Percentiles rank a stretch among this genome's conserved stretches.
These are phyloP conservation scores for Tiliacea aurago DNA, from an alignment of 2,888 invertebrate species.

Conservation along the genomic window DNA sequence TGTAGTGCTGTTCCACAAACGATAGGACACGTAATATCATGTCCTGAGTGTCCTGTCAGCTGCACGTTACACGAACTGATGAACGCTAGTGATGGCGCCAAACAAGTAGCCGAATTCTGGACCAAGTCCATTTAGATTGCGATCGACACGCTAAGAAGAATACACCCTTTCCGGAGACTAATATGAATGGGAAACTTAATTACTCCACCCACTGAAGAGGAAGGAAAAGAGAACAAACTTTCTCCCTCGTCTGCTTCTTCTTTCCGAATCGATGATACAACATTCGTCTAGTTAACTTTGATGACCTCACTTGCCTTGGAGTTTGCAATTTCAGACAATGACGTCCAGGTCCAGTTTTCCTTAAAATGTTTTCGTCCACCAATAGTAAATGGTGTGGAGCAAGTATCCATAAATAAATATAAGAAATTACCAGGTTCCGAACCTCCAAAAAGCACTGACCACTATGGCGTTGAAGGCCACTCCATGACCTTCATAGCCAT, in stretches of 20 bases:
- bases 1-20: too few species aligned
- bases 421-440: neutral
- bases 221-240: neutral
- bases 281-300: neutral
- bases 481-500: slow-evolving; percentile 9
- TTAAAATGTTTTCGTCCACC: neutral
- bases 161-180: neutral
- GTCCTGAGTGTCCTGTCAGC: too few species aligned
- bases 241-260: neutral
- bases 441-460: neutral
- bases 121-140: too few species aligned
- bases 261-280: neutral
- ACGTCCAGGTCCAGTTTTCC: neutral
- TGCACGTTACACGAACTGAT: too few species aligned
- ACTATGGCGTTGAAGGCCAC: slow-evolving; percentile 12
- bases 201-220: neutral
- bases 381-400: neutral
- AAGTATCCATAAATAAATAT: neutral
- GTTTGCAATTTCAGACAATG: neutral
- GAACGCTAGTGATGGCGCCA: too few species aligned
- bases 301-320: neutral
- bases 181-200: neutral
- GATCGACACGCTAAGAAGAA: too few species aligned
- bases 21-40: too few species aligned
- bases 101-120: too few species aligned